Percentiles rank a stretch among this genome's conserved stretches.
phyloP scores from a whole-genome alignment of 1,140 invertebrate genomes.

The Drosophila nannoptera region DNA sequence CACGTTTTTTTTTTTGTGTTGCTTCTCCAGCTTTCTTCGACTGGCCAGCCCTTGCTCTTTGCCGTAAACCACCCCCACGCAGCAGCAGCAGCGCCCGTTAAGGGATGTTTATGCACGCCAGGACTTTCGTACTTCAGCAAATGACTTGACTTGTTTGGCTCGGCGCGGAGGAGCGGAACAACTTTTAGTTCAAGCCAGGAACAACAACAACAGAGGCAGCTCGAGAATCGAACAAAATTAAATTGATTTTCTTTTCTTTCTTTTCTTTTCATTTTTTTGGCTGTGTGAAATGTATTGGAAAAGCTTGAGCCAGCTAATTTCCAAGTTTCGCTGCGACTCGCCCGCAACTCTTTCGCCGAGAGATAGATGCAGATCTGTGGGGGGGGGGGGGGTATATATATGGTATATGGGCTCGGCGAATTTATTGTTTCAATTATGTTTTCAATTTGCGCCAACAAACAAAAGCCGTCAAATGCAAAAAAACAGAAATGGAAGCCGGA shows the following conservation, averaged over 20 bases:
- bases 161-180: slow-evolving; percentile 3
- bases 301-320: slow-evolving; percentile 32
- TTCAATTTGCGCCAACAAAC: slow-evolving; percentile 76
- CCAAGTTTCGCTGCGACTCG: slow-evolving; percentile 16
- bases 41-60: slow-evolving; percentile 28
- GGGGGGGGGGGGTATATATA: too few species aligned
- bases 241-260: slow-evolving; percentile 51
- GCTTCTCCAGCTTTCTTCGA: slow-evolving; percentile 38
- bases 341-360: slow-evolving; percentile 51
- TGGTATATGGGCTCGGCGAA: slow-evolving; percentile 35
- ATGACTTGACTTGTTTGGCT: slow-evolving; percentile 70
- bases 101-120: slow-evolving; percentile 70
- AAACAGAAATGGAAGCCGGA: slow-evolving; percentile 61
- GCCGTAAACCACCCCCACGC: slow-evolving; percentile 64
- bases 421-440: slow-evolving; percentile 78
- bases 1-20: slow-evolving; percentile 45
- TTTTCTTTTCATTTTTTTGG: too few species aligned
- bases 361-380: not conserved
- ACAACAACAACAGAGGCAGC: not conserved
- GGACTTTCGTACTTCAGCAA: slow-evolving; percentile 67
- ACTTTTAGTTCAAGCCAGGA: slow-evolving; percentile 41
- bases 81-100: slow-evolving; percentile 40
- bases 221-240: slow-evolving; percentile 33
- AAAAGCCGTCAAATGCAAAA: slow-evolving; percentile 64
- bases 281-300: slow-evolving; percentile 37